Evolutionary conservation across 2,797 vertebrate species (phyloP).

Genomic region (Cercopithecus diana): DNA sequence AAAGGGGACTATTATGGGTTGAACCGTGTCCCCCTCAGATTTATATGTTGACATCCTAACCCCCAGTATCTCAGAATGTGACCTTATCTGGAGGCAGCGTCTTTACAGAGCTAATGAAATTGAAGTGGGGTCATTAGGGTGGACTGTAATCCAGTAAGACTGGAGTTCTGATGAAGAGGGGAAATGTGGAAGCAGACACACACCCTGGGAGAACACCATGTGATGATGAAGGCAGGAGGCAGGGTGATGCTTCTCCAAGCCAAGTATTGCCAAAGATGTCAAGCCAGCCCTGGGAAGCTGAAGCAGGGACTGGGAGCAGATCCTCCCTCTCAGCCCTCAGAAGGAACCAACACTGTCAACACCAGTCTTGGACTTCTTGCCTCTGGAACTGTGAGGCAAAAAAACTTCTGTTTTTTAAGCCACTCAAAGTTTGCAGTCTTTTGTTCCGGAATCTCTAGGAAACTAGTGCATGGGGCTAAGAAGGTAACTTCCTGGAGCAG

Average conservation of each 20-base stretch:
- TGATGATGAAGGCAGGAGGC: not conserved
- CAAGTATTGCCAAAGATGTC: fast-evolving
- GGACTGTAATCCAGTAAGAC: not conserved
- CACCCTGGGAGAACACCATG: fast-evolving
- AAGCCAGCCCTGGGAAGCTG: not conserved
- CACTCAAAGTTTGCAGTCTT: not conserved
- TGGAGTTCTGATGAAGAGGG: not conserved
- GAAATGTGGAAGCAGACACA: not conserved
- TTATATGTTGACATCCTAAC: not conserved
- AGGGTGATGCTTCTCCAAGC: not conserved
- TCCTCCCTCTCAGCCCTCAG: not conserved
- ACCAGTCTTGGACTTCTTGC: not conserved
- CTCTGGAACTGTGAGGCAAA: not conserved
- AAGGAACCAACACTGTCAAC: not conserved
- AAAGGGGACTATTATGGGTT: not conserved
- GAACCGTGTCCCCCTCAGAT: not conserved
- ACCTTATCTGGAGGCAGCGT: not conserved
- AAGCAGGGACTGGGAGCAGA: fast-evolving
- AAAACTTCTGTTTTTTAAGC: no score
- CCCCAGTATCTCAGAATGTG: not conserved
- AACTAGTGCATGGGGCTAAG: fast-evolving
- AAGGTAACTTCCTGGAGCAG: no score
- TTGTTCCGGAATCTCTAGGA: no score
- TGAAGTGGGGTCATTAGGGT: not conserved
- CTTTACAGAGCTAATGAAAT: not conserved